Percentiles rank a stretch among this genome's conserved stretches.
phyloP scores from a whole-genome alignment of 2,888 invertebrate species.

The Archips xylosteana region DNA sequence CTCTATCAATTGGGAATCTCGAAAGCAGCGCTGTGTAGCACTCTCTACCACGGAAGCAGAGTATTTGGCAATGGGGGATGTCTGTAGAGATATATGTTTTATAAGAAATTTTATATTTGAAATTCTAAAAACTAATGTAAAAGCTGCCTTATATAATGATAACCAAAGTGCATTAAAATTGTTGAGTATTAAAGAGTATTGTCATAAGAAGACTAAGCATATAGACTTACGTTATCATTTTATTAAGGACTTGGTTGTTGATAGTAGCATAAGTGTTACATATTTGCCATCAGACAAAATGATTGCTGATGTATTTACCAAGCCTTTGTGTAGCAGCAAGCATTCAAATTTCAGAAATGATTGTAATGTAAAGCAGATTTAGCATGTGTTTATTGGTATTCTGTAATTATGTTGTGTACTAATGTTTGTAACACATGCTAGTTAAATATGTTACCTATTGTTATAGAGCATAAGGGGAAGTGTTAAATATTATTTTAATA shows the following conservation, averaged over 20 bases:
- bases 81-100: too few relatives aligned
- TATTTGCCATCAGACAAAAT: conserved; percentile 15
- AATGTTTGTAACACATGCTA: too few relatives aligned
- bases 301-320: conserved; percentile 13
- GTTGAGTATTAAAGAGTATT: neutral
- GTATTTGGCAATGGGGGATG: too few relatives aligned
- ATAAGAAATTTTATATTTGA: neutral
- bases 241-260: conserved; percentile 9
- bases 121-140: conserved; percentile 33
- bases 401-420: too few relatives aligned
- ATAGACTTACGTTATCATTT: neutral
- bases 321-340: conserved; percentile 9
- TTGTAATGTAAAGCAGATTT: too few relatives aligned
- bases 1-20: conserved; percentile 13
- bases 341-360: too few relatives aligned
- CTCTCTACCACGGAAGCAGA: too few relatives aligned
- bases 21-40: too few relatives aligned
- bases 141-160: conserved; percentile 42
- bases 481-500: neutral
- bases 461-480: neutral
- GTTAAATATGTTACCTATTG: neutral
- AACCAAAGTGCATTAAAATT: conserved; percentile 38
- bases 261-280: conserved; percentile 4
- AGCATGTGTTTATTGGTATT: too few relatives aligned
- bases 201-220: conserved; percentile 10